Base-by-base conservation (phyloP, 1,140 invertebrate species). In the Pseudomyrmex sp. region DNA sequence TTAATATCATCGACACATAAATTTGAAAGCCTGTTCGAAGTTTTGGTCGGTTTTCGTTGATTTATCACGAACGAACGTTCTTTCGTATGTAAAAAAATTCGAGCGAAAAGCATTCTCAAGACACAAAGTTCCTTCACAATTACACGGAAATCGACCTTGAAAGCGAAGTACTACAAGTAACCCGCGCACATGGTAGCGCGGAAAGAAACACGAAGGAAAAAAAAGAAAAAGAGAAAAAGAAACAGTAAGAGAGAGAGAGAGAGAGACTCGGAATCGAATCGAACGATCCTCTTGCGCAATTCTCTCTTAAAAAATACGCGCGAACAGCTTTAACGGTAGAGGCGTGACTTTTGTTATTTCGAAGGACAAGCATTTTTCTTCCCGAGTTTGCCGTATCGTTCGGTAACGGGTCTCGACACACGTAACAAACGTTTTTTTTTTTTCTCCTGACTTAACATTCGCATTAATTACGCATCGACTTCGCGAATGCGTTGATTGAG, bases 161-260 rank as follows among this genome's bases (percentile, higher is more conserved):
- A 82, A 66, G 80, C 62, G 59, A 85, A 82, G 86, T 74, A 83
- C 86, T 68, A 87, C 85, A 87, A 87, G 80, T 75, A 85, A 68
- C 18, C 35, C 35, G 35, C 48, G 68, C 73, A 69, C 52, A 68
- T 54, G 79, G 52, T 59, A 52, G 70, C 65, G 35, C 12, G 48
- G 50, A 77, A 68, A 70, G 74, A 62, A 44, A 61, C 20, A 35
- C 35, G 35, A 35, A 35, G 35, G 4, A 35, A 2, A 3, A 35
- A 0, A 35, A 35, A 35, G 35, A 35, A 35, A 35, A 35, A 35
- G 0, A 35, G 35, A 26, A 59, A 46, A 12, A 18, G 20, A 9
- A 23, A 8, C 18, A 0, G 12, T 18, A 15, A 56, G 48, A 83
- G 82, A 52, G 54, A 62, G 20, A 44, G 20, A 68, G 70, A 68